A percentile compares a stretch with the other conserved stretches of the same genome.
phyloP scores from a whole-genome alignment of 2,797 vertebrate species.

The Gambelia wislizenii region DNA sequence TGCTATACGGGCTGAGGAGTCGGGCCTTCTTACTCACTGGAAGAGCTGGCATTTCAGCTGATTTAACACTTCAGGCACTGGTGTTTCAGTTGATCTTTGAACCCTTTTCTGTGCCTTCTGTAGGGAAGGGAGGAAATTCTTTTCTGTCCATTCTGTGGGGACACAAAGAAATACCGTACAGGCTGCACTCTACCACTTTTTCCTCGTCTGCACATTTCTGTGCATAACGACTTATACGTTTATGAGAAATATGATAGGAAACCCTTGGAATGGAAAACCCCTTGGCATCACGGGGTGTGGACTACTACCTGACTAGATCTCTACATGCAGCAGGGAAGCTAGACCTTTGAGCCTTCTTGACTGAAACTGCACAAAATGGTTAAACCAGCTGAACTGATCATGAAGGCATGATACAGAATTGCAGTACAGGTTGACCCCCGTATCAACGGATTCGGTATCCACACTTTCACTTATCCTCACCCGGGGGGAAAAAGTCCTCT shows the following conservation, averaged over 20 bases:
- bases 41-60: too few species aligned
- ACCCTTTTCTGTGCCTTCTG: background rate
- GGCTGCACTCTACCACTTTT: background rate
- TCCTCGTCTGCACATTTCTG: slow-evolving; percentile 9
- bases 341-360: background rate
- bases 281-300: background rate
- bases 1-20: slow-evolving; percentile 36
- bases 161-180: slow-evolving; percentile 46
- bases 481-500: too few species aligned
- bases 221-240: background rate
- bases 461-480: too few species aligned
- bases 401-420: background rate
- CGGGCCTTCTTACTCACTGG: too few species aligned
- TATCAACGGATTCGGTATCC: too few species aligned
- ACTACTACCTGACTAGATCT: background rate
- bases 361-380: background rate
- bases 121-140: slow-evolving; percentile 46
- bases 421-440: too few species aligned
- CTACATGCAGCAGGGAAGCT: too few species aligned
- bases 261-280: background rate
- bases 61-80: too few species aligned
- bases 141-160: slow-evolving; percentile 23
- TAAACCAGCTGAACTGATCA: too few species aligned
- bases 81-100: background rate
- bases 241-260: background rate